Conservation (phyloP, 2,888 invertebrate genomes). For the Pristionchus entomophagus region DNA sequence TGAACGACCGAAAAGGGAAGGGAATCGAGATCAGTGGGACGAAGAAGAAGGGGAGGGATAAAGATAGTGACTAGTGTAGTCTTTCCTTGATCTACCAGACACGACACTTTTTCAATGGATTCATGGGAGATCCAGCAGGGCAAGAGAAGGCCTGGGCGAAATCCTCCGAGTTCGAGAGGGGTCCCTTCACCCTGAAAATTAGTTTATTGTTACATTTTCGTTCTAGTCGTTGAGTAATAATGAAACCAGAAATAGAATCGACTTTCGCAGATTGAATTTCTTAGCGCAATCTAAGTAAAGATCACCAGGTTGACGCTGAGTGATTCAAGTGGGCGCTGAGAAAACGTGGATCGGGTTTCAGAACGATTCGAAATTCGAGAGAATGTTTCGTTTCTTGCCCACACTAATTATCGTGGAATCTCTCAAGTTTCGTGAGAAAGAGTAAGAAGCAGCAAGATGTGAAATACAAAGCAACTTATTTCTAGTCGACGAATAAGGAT, state of each 20-base stretch:
- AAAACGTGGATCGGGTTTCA: background rate
- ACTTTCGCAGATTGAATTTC: no score
- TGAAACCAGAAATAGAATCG: background rate
- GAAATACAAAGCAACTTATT: background rate
- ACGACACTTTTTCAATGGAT: slow-evolving; percentile 81
- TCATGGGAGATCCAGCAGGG: slow-evolving; percentile 90
- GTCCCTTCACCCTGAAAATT: slow-evolving; percentile 85
- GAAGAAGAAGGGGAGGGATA: background rate
- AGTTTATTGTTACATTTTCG: background rate
- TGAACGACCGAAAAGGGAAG: background rate
- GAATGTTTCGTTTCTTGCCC: background rate
- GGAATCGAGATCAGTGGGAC: background rate
- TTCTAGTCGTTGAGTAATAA: slow-evolving; percentile 1
- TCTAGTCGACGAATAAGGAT: background rate
- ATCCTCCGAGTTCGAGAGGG: slow-evolving; percentile 91
- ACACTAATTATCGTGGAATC: slow-evolving; percentile 2
- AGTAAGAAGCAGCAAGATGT: background rate
- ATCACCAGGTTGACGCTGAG: background rate
- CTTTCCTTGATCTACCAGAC: slow-evolving; percentile 73
- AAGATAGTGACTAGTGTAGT: no score
- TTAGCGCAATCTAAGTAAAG: no score
- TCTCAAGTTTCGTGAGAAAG: background rate
- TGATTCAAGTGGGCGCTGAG: background rate
- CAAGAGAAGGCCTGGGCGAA: slow-evolving; percentile 90
- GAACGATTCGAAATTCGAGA: background rate